phyloP scores from a whole-genome alignment of 2,113 vertebrate genomes.

The Murina feae region DNA sequence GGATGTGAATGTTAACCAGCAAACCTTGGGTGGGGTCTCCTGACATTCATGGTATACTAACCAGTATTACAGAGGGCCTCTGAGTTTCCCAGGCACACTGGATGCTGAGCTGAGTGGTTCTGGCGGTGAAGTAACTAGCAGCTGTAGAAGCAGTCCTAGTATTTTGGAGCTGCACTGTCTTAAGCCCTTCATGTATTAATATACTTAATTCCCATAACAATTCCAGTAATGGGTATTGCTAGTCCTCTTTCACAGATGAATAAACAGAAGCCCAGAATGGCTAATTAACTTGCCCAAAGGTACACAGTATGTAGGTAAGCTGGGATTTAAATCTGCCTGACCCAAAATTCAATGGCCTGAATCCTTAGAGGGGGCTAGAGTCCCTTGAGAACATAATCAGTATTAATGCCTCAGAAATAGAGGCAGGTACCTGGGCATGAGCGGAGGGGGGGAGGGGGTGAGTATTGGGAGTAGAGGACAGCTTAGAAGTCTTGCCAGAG shows the following conservation, averaged over 20 bases:
- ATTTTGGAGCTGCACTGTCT: not conserved
- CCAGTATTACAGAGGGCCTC: not conserved
- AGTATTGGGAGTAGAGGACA: not conserved
- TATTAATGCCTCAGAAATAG: not conserved
- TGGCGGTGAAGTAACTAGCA: not conserved
- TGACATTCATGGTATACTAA: not conserved
- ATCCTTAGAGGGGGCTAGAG: not conserved
- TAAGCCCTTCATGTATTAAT: not conserved
- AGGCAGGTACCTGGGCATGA: not conserved
- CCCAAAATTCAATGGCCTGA: not conserved
- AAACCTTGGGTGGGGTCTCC: not conserved
- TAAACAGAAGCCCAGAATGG: not conserved
- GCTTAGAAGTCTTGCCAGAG: not conserved
- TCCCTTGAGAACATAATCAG: not conserved
- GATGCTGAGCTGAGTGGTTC: not conserved
- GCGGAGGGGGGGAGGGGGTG: not conserved
- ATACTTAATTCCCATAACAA: not conserved
- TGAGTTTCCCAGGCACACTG: not conserved
- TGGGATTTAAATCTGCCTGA: not conserved
- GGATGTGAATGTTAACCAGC: not conserved
- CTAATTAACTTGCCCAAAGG: not conserved
- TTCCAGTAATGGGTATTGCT: not conserved
- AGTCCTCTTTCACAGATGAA: not conserved
- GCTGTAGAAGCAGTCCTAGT: not conserved
- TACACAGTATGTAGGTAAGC: not conserved